Base-by-base conservation (phyloP, 2,113 vertebrate genomes). In the Ramphastos sulfuratus region DNA sequence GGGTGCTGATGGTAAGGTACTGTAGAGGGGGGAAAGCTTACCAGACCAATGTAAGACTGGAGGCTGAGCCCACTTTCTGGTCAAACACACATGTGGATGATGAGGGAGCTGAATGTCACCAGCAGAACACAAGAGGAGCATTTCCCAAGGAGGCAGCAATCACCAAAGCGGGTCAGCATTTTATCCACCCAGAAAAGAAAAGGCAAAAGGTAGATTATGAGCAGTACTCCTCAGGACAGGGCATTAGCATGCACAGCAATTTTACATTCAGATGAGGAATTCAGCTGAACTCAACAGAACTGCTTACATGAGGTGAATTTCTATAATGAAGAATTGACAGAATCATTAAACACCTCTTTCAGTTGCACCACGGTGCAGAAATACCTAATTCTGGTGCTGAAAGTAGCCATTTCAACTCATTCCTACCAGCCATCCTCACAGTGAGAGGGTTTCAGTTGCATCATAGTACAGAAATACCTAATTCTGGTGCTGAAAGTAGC, bases 311-410 rank as follows among this genome's bases (percentile, higher is more conserved):
- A 81, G 35, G 56, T 71, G 60, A 72, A 80, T 85, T 89, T 77
- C 60, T 91, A 2, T 63, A 82, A 76, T 4, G 25, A 87, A 71
- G 13, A 92, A 55, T 12, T 52, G 63, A 15, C 46, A 84, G 77
- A 63, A 55, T 89, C 37, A 9, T 60, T 33, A 89, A 91, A 31
- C 2, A 5, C 15, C 72, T 67, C 55, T 71, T 66, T 55, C 0
- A 0, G 15, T 64, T 6, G 0, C 69, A 56, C 58, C 4, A 0
- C 0, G 0, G 31, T 73, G 71, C 71, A 85, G 37, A 77, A 85
- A 66, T 74, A 27, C 25, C 14, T 64, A 21, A 76, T 70, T 87
- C 72, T 73, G 39, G 65, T 60, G 31, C 33, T 90, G 52, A 37
- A 87, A 63, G 77, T 17, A 74, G 15, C 27, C 25, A 6, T 73